A percentile compares a stretch with the other conserved stretches of the same genome.
Evolutionary conservation across 2,888 invertebrate species (phyloP).

Genomic region (Yponomeuta evonymella): DNA sequence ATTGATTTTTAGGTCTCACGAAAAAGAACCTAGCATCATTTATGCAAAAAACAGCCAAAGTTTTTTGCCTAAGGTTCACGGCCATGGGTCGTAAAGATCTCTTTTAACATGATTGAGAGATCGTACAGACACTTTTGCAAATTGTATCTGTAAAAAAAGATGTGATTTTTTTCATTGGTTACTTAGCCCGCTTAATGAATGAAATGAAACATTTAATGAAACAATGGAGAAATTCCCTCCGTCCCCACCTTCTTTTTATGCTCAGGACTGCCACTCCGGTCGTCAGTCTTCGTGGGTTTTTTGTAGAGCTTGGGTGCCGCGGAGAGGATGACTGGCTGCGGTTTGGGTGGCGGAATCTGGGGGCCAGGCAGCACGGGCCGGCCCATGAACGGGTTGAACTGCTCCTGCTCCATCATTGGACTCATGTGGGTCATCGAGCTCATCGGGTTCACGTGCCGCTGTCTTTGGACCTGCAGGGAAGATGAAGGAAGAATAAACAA

Average conservation of each 20-base stretch:
- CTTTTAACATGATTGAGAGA: too few species aligned
- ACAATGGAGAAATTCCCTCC: too few species aligned
- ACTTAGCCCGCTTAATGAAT: too few species aligned
- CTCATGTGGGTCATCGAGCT: slow-evolving; percentile 43
- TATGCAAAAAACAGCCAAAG: too few species aligned
- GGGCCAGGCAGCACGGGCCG: slow-evolving; percentile 58
- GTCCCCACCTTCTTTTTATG: slow-evolving; percentile 47
- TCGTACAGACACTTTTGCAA: too few species aligned
- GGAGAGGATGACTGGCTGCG: slow-evolving; percentile 79
- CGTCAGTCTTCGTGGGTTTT: slow-evolving; percentile 67
- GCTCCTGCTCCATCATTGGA: not conserved
- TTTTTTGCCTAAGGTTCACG: too few species aligned
- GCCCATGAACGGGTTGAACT: slow-evolving; percentile 34
- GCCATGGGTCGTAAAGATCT: too few species aligned
- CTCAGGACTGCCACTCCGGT: slow-evolving; percentile 51
- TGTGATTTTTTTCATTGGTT: too few species aligned
- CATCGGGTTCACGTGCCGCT: slow-evolving; percentile 37
- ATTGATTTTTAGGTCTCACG: too few species aligned
- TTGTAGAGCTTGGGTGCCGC: slow-evolving; percentile 83
- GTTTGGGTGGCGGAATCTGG: slow-evolving; percentile 60
- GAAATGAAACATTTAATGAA: too few species aligned
- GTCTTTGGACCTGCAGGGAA: slow-evolving; percentile 47
- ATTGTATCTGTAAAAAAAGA: too few species aligned
- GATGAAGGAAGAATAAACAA: not conserved
- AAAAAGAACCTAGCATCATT: too few species aligned